Evolutionary conservation across 2,797 vertebrate species (phyloP).

Genomic region (Sebastes paucispinis): DNA sequence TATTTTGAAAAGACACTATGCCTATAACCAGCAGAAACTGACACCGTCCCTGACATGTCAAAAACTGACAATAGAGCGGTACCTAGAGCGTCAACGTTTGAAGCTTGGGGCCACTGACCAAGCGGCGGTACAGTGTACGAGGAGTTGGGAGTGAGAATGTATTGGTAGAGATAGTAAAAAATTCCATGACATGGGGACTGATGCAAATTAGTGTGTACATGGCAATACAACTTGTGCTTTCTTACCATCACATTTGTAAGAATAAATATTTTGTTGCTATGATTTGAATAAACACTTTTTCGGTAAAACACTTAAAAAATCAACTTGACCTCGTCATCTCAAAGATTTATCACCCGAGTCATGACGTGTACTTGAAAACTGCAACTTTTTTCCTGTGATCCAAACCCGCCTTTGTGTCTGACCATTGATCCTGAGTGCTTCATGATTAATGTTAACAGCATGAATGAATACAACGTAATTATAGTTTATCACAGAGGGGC

Average conservation of each 20-base stretch:
- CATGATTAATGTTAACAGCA: constrained; percentile 42
- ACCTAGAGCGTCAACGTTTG: neutral
- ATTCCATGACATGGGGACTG: neutral
- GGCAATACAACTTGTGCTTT: neutral
- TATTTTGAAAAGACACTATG: neutral
- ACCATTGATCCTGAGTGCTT: constrained; percentile 22
- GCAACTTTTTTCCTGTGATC: neutral
- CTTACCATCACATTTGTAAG: neutral
- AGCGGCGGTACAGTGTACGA: neutral
- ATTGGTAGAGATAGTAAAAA: neutral
- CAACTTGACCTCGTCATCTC: neutral
- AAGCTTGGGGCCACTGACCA: neutral
- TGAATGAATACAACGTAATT: constrained; percentile 38
- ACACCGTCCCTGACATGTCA: too few species aligned
- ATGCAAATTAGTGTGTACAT: too few species aligned
- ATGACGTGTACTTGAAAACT: neutral
- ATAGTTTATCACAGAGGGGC: constrained; percentile 30
- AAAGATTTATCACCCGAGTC: neutral
- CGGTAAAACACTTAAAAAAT: neutral
- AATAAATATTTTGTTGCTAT: neutral
- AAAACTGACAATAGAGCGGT: neutral
- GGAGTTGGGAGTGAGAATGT: neutral
- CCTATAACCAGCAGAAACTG: neutral
- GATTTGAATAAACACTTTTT: neutral
- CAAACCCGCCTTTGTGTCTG: constrained; percentile 18